phyloP scores from a whole-genome alignment of 1,140 invertebrate species.

The Harlomillsia oculata region DNA sequence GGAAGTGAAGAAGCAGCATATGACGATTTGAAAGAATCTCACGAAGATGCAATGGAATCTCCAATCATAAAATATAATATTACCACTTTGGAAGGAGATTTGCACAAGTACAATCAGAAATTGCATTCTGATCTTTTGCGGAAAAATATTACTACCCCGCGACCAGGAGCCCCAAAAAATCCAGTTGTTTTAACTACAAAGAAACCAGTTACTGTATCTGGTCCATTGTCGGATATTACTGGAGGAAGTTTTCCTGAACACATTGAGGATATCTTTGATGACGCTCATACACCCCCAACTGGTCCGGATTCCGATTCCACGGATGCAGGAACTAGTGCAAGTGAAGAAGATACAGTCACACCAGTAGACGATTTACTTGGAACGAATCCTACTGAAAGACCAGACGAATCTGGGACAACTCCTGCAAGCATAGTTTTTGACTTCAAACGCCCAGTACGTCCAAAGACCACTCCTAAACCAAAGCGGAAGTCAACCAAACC shows the following conservation, averaged over 20 bases:
- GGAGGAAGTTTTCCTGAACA: not conserved
- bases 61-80: conserved; percentile 26
- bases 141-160: too few species aligned
- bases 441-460: not conserved
- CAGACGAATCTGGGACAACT: not conserved
- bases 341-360: not conserved
- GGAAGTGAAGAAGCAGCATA: conserved; percentile 15
- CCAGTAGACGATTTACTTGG: not conserved
- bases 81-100: conserved; percentile 18
- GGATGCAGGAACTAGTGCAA: not conserved
- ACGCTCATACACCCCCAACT: conserved; percentile 10
- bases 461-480: not conserved
- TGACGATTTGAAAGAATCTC: conserved; percentile 23
- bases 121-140: too few species aligned
- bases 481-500: not conserved
- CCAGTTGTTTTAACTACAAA: not conserved
- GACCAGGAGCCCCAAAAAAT: not conserved
- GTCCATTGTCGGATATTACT: not conserved
- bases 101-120: conserved; percentile 2
- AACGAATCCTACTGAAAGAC: not conserved
- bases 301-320: conserved; percentile 39
- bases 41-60: conserved; percentile 8
- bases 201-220: not conserved
- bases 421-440: not conserved
- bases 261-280: not conserved